phyloP scores from a whole-genome alignment of 2,113 vertebrate species.

The Phoxinus phoxinus region DNA sequence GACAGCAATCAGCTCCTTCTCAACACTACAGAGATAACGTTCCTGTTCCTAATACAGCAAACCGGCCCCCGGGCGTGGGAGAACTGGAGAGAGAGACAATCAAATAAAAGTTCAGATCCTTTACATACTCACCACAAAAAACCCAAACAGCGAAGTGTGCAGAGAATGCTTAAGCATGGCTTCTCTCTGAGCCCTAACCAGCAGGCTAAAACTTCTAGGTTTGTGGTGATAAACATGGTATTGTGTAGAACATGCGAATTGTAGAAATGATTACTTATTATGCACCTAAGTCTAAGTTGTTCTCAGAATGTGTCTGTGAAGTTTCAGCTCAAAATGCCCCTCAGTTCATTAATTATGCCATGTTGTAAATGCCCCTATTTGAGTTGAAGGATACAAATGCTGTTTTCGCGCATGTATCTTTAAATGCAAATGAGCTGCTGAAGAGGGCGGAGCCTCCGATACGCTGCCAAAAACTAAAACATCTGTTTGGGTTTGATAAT shows the following conservation, averaged over 20 bases:
- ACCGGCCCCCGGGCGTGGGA: conserved; percentile 66
- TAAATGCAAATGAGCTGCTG: too few relatives aligned
- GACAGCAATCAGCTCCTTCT: conserved; percentile 70
- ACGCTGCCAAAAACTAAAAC: too few relatives aligned
- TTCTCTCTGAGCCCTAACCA: neutral
- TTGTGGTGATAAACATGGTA: neutral
- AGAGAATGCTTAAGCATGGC: neutral
- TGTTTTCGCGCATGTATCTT: too few relatives aligned
- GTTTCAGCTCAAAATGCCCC: too few relatives aligned
- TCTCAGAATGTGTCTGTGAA: too few relatives aligned
- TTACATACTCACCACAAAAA: conserved; percentile 60
- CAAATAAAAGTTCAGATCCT: conserved; percentile 68
- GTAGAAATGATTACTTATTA: neutral
- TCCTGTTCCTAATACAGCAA: conserved; percentile 73
- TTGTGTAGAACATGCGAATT: neutral
- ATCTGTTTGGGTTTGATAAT: too few relatives aligned
- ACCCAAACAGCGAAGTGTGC: neutral
- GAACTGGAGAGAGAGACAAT: conserved; percentile 63
- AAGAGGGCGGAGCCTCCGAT: too few relatives aligned
- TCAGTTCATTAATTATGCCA: too few relatives aligned
- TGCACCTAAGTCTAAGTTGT: too few relatives aligned
- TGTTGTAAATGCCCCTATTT: too few relatives aligned
- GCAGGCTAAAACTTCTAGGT: neutral
- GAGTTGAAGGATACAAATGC: too few relatives aligned
- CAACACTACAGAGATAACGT: conserved; percentile 71